Evolutionary conservation across 2,888 invertebrate species (phyloP).

Genomic region (Toxonevra muliebris): DNA sequence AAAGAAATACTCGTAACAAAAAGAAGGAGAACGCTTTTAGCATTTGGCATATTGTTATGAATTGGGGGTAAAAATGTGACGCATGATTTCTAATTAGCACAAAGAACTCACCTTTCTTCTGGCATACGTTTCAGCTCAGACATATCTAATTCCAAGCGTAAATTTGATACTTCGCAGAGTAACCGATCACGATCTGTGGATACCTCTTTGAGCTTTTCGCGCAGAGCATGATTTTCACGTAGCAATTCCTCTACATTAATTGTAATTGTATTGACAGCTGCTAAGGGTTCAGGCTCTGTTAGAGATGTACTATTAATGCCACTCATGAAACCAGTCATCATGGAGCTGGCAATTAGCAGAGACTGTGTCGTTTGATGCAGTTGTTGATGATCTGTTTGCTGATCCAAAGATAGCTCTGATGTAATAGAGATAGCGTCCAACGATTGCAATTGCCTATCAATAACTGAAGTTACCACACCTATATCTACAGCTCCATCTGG

Average conservation of each 20-base stretch:
- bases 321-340: slow-evolving; percentile 48
- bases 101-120: slow-evolving; percentile 56
- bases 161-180: slow-evolving; percentile 62
- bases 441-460: slow-evolving; percentile 14
- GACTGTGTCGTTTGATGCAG: slow-evolving; percentile 62
- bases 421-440: slow-evolving; percentile 35
- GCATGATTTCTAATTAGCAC: no score
- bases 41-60: no score
- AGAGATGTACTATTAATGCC: slow-evolving; percentile 32
- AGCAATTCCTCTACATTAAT: slow-evolving; percentile 59
- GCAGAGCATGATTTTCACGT: slow-evolving; percentile 58
- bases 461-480: slow-evolving; percentile 5
- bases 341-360: slow-evolving; percentile 59
- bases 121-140: slow-evolving; percentile 62
- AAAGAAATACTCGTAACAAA: no score
- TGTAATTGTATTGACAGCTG: slow-evolving; percentile 42
- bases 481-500: background rate
- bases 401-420: slow-evolving; percentile 35
- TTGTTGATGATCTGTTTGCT: slow-evolving; percentile 34
- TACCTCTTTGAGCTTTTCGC: slow-evolving; percentile 60
- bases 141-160: slow-evolving; percentile 64
- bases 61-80: no score
- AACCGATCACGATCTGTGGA: slow-evolving; percentile 61
- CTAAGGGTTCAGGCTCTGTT: slow-evolving; percentile 19
- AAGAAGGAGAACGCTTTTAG: no score